Conservation (phyloP, 2,888 invertebrate species). For the Pseudolycoriella hygida region DNA sequence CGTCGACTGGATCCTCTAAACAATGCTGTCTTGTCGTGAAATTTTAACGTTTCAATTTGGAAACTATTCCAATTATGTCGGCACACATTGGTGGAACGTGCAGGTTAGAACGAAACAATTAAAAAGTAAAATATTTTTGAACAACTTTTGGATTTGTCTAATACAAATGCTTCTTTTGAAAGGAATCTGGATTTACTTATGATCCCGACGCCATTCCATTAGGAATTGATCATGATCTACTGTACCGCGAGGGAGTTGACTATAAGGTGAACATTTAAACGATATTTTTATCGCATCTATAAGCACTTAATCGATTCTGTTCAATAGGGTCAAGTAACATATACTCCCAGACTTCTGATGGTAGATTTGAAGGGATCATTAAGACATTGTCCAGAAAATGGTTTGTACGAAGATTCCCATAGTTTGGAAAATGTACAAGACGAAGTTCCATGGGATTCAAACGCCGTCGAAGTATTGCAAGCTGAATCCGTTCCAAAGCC, state of each 20-base stretch:
- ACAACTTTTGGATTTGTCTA: no score
- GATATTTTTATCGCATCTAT: background rate
- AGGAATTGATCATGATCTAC: conserved; percentile 67
- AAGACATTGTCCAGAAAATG: conserved; percentile 48
- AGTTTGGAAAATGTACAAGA: conserved; percentile 15
- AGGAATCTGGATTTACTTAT: conserved; percentile 60
- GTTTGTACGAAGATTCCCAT: conserved; percentile 37
- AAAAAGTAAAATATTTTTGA: no score
- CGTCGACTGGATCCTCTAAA: background rate
- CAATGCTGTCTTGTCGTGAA: conserved; percentile 35
- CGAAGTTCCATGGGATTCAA: conserved; percentile 14
- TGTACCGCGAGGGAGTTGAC: conserved; percentile 68
- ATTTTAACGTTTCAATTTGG: conserved; percentile 81
- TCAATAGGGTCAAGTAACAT: conserved; percentile 50
- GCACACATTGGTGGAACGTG: conserved; percentile 88
- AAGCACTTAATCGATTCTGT: conserved; percentile 9
- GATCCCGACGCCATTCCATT: conserved; percentile 34
- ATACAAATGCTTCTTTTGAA: no score
- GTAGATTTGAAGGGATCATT: conserved; percentile 68
- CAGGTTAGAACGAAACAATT: conserved; percentile 48
- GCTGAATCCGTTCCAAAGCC: conserved; percentile 39
- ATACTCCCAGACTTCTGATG: conserved; percentile 65
- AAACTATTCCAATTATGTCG: conserved; percentile 78
- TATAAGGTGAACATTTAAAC: conserved; percentile 20
- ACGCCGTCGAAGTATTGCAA: conserved; percentile 40